These are phyloP conservation scores for roundworm (Caenorhabditis elegans) DNA, from an alignment of 1,140 invertebrate genomes.

Conservation along the genomic window DNA sequence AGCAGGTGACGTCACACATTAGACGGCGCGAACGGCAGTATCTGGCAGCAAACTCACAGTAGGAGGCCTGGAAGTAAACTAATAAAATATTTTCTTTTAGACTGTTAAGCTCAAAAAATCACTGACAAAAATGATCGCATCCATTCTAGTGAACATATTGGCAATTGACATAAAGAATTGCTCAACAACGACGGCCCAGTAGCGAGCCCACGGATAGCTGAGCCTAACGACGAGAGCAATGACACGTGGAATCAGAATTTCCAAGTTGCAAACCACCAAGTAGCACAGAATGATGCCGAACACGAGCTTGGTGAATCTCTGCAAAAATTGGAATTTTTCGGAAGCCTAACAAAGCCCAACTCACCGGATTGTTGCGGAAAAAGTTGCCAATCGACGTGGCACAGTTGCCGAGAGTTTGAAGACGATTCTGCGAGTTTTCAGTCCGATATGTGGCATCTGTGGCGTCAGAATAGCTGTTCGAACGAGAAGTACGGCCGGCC, in stretches of 20 bases:
- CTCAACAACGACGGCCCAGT: not conserved
- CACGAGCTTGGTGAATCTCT: not conserved
- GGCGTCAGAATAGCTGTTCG: not conserved
- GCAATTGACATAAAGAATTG: not conserved
- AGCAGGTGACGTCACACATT: conserved; percentile 5
- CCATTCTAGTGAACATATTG: not conserved
- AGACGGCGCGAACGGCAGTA: conserved; percentile 12
- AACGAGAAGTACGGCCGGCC: not conserved
- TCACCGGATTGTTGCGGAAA: not conserved
- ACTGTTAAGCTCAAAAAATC: not conserved
- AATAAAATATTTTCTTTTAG: no score
- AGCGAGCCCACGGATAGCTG: not conserved
- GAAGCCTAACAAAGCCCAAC: no score
- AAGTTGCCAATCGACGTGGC: not conserved
- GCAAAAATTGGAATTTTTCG: no score
- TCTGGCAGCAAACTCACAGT: not conserved
- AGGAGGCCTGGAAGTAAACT: not conserved
- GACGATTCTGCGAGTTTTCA: not conserved
- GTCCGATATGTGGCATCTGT: not conserved
- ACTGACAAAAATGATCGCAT: not conserved
- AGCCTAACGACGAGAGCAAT: not conserved
- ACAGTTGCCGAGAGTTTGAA: not conserved
- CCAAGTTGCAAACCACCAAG: not conserved
- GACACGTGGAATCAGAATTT: not conserved
- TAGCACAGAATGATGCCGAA: not conserved